phyloP scores from a whole-genome alignment of 2,113 vertebrate genomes.

The Gorilla gorilla region DNA sequence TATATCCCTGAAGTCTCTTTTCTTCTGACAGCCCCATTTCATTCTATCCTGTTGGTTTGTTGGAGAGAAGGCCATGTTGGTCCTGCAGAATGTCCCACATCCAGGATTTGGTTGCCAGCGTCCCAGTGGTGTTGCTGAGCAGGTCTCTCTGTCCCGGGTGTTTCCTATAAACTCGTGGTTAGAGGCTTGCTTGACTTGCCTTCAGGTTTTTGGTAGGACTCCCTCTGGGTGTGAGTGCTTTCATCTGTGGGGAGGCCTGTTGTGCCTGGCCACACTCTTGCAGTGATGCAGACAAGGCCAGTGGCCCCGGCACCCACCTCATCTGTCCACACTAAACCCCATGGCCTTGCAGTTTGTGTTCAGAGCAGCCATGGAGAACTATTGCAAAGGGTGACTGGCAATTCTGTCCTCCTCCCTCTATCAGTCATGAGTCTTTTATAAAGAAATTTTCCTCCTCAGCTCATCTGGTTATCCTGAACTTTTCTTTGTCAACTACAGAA shows the following conservation, averaged over 20 bases:
- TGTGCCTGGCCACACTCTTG: fast-evolving
- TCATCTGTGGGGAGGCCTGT: background rate
- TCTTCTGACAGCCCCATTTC: background rate
- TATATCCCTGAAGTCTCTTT: background rate
- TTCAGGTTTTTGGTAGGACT: background rate
- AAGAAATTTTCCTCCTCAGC: background rate
- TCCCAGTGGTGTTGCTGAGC: background rate
- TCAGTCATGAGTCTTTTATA: background rate
- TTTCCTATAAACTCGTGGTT: background rate
- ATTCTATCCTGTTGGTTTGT: background rate
- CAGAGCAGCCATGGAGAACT: background rate
- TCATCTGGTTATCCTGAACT: background rate
- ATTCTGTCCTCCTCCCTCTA: background rate
- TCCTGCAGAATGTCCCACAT: background rate
- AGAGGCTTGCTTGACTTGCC: background rate
- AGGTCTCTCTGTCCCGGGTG: background rate
- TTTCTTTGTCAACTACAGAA: background rate
- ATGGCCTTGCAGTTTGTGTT: fast-evolving
- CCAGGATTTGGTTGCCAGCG: background rate
- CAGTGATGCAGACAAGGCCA: background rate
- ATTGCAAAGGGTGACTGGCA: background rate
- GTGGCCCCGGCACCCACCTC: background rate
- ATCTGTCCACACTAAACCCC: background rate
- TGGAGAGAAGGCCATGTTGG: background rate
- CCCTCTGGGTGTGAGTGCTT: background rate